Evolutionary conservation across 2,113 vertebrate genomes (phyloP).

Genomic region (Pachycephala philippinensis): DNA sequence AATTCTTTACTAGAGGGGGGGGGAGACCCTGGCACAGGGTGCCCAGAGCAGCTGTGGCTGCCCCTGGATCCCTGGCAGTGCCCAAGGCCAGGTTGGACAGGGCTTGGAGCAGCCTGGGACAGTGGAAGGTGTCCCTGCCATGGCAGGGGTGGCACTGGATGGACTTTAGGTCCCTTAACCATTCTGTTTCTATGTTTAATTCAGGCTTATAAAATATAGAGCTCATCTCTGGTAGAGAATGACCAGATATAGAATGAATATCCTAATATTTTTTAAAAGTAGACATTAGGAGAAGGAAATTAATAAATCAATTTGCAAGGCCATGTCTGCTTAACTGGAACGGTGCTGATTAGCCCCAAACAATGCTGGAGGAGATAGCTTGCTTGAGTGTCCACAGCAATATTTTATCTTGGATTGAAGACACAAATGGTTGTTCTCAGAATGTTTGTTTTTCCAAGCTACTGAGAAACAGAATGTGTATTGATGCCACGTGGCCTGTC

Average conservation of each 20-base stretch:
- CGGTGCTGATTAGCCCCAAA: background rate
- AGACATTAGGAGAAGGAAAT: background rate
- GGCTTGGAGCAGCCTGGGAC: background rate
- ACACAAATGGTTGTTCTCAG: background rate
- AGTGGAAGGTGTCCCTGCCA: background rate
- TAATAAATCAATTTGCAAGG: background rate
- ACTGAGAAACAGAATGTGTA: background rate
- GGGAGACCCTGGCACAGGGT: background rate
- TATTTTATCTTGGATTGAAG: background rate
- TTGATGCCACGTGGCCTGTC: background rate
- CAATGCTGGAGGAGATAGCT: background rate
- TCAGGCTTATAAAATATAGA: background rate
- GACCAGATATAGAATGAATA: background rate
- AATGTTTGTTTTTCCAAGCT: slow-evolving; percentile 14
- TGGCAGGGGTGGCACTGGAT: background rate
- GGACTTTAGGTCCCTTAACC: background rate
- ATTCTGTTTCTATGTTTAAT: background rate
- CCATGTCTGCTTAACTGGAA: background rate
- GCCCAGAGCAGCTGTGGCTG: background rate
- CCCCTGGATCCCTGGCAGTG: background rate
- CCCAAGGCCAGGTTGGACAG: background rate
- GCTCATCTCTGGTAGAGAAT: background rate
- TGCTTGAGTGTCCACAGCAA: background rate
- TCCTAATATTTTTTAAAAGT: background rate
- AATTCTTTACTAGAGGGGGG: background rate